phyloP scores from a whole-genome alignment of 2,888 invertebrate genomes.

The Cremastinae sp. region DNA sequence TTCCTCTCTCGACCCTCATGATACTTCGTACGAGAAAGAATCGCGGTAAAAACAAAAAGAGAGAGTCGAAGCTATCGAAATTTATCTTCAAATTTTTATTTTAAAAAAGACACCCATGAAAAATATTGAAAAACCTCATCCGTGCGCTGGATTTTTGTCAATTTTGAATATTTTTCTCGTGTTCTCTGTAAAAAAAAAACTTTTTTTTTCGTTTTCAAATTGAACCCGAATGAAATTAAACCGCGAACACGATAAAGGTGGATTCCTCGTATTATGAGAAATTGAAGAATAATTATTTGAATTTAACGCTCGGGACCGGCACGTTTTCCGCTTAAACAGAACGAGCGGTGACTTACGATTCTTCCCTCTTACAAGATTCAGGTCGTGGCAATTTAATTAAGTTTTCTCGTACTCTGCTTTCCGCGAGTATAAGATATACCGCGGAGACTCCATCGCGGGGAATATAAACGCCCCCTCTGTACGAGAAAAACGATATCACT shows the following conservation, averaged over 20 bases:
- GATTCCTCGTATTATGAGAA: constrained; percentile 40
- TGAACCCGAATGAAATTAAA: constrained; percentile 20
- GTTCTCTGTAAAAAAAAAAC: no score
- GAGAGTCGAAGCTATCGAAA: constrained; percentile 12
- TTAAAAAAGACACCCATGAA: not conserved
- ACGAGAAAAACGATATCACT: constrained; percentile 18
- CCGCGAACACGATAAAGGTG: constrained; percentile 55
- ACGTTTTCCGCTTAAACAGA: not conserved
- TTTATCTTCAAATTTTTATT: constrained; percentile 1
- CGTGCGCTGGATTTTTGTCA: not conserved
- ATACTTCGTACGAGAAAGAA: not conserved
- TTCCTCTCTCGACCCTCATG: constrained; percentile 32
- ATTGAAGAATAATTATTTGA: constrained; percentile 58
- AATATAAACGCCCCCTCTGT: constrained; percentile 16
- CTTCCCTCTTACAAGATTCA: constrained; percentile 22
- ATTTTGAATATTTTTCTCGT: no score
- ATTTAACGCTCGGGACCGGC: constrained; percentile 34
- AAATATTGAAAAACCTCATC: not conserved
- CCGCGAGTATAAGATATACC: constrained; percentile 23
- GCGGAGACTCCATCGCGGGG: not conserved
- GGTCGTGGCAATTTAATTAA: constrained; percentile 50
- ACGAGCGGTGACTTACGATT: constrained; percentile 41
- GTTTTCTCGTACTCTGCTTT: constrained; percentile 20
- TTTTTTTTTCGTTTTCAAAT: constrained; percentile 35
- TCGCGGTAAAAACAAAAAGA: not conserved